A percentile compares a stretch with the other conserved stretches of the same genome.
Evolutionary conservation across 2,113 vertebrate genomes (phyloP).

Genomic region (Cephalopholis sonnerati): DNA sequence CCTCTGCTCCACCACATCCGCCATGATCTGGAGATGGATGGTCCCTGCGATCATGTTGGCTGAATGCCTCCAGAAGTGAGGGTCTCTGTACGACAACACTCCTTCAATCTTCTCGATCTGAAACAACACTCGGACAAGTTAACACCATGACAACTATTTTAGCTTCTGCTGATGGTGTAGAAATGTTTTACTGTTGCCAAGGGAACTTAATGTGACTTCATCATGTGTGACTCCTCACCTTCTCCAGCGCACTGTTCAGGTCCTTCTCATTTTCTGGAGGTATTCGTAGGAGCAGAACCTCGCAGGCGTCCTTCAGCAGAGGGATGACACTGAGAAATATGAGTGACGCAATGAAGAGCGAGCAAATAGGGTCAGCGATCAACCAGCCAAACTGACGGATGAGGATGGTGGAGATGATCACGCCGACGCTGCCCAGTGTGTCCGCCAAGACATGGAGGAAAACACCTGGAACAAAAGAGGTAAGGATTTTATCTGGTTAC

Average conservation of each 20-base stretch:
- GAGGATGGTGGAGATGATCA: constrained; percentile 96
- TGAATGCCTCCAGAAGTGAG: constrained; percentile 98
- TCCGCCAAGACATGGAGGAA: constrained; percentile 97
- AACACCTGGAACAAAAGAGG: constrained; percentile 85
- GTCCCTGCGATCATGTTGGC: constrained; percentile 94
- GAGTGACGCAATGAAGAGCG: constrained; percentile 94
- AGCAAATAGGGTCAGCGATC: constrained; percentile 97
- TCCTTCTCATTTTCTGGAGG: constrained; percentile 94
- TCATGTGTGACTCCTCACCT: constrained; percentile 81
- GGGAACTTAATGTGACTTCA: neutral
- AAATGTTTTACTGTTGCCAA: neutral
- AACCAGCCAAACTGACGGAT: constrained; percentile 99
- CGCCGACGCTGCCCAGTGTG: constrained; percentile 96
- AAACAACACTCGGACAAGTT: neutral
- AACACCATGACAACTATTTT: neutral
- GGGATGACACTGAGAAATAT: constrained; percentile 98
- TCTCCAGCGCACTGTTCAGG: constrained; percentile 92
- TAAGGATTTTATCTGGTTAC: neutral
- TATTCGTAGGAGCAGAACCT: constrained; percentile 92
- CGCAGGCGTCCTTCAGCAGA: constrained; percentile 94
- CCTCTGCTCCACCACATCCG: constrained; percentile 94
- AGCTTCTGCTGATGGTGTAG: neutral
- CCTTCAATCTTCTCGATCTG: constrained; percentile 98
- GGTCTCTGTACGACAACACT: constrained; percentile 95
- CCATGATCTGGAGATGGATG: constrained; percentile 96